A percentile compares a stretch with the other conserved stretches of the same genome.
Conservation (phyloP, 2,888 invertebrate species). For the Hypercompe scribonia region DNA sequence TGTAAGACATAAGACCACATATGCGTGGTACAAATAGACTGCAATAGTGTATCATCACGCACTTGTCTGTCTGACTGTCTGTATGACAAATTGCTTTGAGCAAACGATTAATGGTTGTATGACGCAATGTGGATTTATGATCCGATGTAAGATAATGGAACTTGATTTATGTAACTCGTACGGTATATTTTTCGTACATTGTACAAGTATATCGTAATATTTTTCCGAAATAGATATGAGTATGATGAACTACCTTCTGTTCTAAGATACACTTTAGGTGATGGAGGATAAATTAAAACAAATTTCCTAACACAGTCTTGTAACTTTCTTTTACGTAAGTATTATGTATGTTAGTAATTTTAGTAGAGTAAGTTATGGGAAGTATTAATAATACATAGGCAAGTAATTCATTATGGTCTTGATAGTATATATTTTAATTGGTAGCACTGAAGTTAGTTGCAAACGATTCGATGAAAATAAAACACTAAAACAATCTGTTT, state of each 20-base stretch:
- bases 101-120: conserved; percentile 74
- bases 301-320: not conserved
- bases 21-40: conserved; percentile 22
- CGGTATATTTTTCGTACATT: conserved; percentile 20
- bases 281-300: not conserved
- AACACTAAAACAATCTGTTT: not conserved
- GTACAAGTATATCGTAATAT: not conserved
- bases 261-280: not conserved
- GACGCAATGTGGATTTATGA: conserved; percentile 71
- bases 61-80: conserved; percentile 69
- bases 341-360: not conserved
- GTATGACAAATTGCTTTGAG: conserved; percentile 76
- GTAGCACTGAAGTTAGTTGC: not conserved
- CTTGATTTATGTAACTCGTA: conserved; percentile 57
- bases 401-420: not conserved
- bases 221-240: not conserved
- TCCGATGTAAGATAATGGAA: conserved; percentile 62
- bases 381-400: no score
- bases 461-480: not conserved
- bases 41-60: conserved; percentile 41
- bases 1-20: not conserved
- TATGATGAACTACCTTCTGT: not conserved
- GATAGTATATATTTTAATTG: not conserved
- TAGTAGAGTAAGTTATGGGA: not conserved
- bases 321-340: not conserved